phyloP scores from a whole-genome alignment of 2,113 vertebrate genomes.

The Leucopsar rothschildi region DNA sequence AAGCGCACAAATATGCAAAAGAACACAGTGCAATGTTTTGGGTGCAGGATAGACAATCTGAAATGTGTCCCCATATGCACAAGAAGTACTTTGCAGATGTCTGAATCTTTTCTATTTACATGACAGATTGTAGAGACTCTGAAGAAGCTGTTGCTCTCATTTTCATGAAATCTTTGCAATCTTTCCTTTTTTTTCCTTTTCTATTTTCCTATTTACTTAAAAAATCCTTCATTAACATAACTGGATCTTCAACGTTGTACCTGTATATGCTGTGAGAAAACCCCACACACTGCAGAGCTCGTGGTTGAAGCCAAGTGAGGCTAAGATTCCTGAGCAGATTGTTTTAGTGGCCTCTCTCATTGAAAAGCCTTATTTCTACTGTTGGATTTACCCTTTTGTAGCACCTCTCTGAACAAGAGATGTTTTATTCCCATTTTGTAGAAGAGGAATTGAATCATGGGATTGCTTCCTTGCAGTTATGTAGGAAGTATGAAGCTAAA shows the following conservation, averaged over 20 bases:
- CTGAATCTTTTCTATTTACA: constrained; percentile 54
- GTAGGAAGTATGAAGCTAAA: neutral
- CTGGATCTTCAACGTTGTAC: neutral
- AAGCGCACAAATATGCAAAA: neutral
- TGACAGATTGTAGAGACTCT: constrained; percentile 44
- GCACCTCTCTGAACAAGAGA: neutral
- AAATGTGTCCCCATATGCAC: constrained; percentile 37
- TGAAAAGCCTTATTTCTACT: neutral
- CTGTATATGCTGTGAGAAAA: neutral
- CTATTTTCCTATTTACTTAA: neutral
- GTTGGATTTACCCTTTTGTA: neutral
- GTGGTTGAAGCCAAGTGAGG: neutral
- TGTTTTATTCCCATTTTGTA: neutral
- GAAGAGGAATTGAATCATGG: neutral
- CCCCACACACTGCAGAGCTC: rapidly evolving
- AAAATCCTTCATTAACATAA: neutral
- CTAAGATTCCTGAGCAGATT: neutral
- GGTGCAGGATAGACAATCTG: constrained; percentile 23
- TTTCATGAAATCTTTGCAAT: neutral
- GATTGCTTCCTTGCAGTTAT: neutral
- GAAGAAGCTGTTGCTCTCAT: constrained; percentile 36
- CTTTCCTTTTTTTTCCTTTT: neutral
- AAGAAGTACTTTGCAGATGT: constrained; percentile 44
- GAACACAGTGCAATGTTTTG: constrained; percentile 22
- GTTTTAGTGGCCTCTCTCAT: neutral